Evolutionary conservation across 2,888 invertebrate species (phyloP), one percentile per base, ranked within the genome.

Genomic region (Trileptium ribeirensis): DNA sequence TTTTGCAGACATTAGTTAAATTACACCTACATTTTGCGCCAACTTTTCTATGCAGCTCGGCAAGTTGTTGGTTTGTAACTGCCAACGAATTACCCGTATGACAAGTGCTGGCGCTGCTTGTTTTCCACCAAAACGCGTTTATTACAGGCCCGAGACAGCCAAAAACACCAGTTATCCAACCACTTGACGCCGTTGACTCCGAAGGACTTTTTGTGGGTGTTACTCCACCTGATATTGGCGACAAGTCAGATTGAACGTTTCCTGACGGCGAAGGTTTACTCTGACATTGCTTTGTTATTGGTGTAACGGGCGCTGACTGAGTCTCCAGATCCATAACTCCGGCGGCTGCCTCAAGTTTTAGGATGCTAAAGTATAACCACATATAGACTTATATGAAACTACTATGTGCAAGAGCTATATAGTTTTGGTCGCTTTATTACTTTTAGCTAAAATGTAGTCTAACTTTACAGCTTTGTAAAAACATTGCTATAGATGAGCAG

Each of bases 271-370:
- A n/a, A 29, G 77, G 38, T 8, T 29, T 3, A n/a, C n/a, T n/a
- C n/a, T n/a, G n/a, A 24, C 51, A 51, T 36, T 75, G 38, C n/a
- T 38, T 37, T 36, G 36, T 36, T 39, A 75, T 8, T 3, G 77
- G 77, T n/a, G 77, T 75, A n/a, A 75, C 77, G 8, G 77, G 77
- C 15, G 77, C 77, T 15, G 77, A 75, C 37, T 75, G 77, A 8
- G 77, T 75, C 36, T 75, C 77, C n/a, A 37, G 36, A 3, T 75
- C 33, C 24, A 24, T 51, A 8, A 51, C 24, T n/a, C n/a, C n/a
- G n/a, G n/a, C n/a, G 8, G 51, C 24, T 8, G 8, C 51, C 24
- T 51, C 51, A 24, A 51, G 51, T 51, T 51, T 51, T 8, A 51
- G 8, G 51, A 51, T 51, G 51, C 51, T 51, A 24, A 51, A 51